Evolutionary conservation across 1,140 invertebrate species (phyloP), one percentile per base, ranked within the genome.

Genomic region (Paramacrobiotus metropolitanus): DNA sequence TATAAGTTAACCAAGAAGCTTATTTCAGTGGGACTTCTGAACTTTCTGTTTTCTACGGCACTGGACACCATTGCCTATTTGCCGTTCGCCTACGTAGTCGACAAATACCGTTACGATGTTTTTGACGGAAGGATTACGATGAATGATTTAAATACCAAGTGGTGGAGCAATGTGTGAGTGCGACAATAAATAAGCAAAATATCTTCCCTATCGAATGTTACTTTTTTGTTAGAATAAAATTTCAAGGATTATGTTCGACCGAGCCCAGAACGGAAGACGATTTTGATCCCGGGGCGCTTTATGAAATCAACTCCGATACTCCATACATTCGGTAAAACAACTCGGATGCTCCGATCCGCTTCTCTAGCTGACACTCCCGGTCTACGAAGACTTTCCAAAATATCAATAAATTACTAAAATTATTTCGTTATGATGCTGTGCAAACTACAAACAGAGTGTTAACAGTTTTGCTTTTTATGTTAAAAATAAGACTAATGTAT

Each of bases 31-130:
- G n/a, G n/a, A n/a, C n/a, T n/a, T n/a, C 68, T 74, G 1, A 74
- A 74, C 65, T 72, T 69, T 61, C 62, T 74, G 59, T 66, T 74
- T 67, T 64, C 63, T n/a, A 69, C 68, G 64, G 73, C 73, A 3
- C 61, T 75, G 29, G 59, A 66, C 9, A 65, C 64, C 31, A 55
- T 66, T 59, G 83, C 82, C 0, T 88, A 92, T 68, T 72, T 93
- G 1, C 88, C 90, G 0, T 93, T 85, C 71, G 86, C 83, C 1
- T 88, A 85, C 67, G 75, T 86, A 1, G 79, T 90, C 68, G 89
- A 93, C 70, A 73, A 82, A 63, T 94, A 85, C 80, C 77, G 88
- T n/a, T 93, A 87, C 82, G 80, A 82, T 30, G 79, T 93, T 24
- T 93, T 89, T 73, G 79, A 81, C 44, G 84, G 84, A 0, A 77